Conservation (phyloP, 2,113 vertebrate genomes). For the Syrmaticus mikado region DNA sequence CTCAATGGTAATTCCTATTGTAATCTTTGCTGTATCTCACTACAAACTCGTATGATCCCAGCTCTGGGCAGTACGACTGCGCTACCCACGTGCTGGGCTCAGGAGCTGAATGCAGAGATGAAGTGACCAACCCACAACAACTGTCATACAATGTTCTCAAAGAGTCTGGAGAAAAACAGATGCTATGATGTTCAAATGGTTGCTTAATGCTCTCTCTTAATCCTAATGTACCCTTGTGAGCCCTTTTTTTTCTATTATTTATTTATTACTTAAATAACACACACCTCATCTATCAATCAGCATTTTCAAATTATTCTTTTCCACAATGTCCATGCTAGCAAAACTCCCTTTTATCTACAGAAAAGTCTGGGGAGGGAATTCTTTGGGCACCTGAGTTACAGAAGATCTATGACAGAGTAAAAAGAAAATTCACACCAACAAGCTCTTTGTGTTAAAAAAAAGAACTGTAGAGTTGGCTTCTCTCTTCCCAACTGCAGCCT, state of each 20-base stretch:
- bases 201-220: not conserved
- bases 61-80: accelerated
- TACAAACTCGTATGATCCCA: not conserved
- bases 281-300: not conserved
- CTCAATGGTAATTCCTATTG: not conserved
- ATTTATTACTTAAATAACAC: not conserved
- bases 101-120: not conserved
- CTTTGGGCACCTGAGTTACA: not conserved
- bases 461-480: not conserved
- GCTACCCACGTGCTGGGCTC: not conserved
- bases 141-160: not conserved
- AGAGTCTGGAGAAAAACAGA: not conserved
- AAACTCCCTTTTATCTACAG: not conserved
- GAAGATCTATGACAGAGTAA: not conserved
- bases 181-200: not conserved
- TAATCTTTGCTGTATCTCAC: not conserved
- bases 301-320: not conserved
- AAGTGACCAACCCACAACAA: not conserved
- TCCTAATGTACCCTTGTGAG: not conserved
- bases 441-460: not conserved
- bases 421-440: not conserved
- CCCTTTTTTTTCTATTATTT: not conserved
- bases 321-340: not conserved
- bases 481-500: not conserved
- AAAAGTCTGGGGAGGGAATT: not conserved